Evolutionary conservation across 2,888 invertebrate species (phyloP).

Genomic region (Cosmia pyralina): DNA sequence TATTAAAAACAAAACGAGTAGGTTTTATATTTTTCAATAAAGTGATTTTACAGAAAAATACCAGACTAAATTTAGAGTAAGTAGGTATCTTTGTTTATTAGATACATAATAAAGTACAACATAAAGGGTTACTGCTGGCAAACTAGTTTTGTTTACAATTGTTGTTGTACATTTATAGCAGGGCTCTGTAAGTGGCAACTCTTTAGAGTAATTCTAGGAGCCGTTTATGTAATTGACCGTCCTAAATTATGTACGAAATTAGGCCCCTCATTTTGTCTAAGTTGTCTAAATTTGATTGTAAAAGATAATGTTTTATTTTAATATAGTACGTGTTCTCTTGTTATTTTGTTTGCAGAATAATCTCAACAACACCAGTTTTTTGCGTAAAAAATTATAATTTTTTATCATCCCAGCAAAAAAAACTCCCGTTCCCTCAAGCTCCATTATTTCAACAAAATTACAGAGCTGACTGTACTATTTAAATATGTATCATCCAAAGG

Average conservation of each 20-base stretch:
- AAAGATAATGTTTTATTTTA: constrained; percentile 51
- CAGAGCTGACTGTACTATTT: constrained; percentile 27
- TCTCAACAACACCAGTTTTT: constrained; percentile 8
- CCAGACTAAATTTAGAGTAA: constrained; percentile 3
- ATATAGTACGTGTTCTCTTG: constrained; percentile 19
- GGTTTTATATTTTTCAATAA: background rate
- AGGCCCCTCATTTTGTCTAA: constrained; percentile 53
- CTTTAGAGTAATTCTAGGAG: constrained; percentile 66
- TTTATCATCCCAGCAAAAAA: background rate
- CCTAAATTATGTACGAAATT: constrained; percentile 53
- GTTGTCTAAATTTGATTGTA: constrained; percentile 42
- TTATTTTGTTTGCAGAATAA: constrained; percentile 34
- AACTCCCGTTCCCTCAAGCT: too few species aligned
- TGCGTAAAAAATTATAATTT: constrained; percentile 18
- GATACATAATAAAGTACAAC: constrained; percentile 44
- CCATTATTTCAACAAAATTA: constrained; percentile 16
- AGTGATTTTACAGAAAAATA: background rate
- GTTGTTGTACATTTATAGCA: constrained; percentile 67
- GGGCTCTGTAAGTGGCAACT: constrained; percentile 65
- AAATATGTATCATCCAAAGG: constrained; percentile 28
- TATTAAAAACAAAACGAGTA: background rate
- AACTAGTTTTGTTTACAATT: constrained; percentile 70
- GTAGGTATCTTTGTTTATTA: constrained; percentile 54
- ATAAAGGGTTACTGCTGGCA: constrained; percentile 55
- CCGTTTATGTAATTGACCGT: constrained; percentile 64